A percentile compares a stretch with the other conserved stretches of the same genome.
phyloP scores from a whole-genome alignment of 2,888 invertebrate genomes.

The Liodrosophila aerea region DNA sequence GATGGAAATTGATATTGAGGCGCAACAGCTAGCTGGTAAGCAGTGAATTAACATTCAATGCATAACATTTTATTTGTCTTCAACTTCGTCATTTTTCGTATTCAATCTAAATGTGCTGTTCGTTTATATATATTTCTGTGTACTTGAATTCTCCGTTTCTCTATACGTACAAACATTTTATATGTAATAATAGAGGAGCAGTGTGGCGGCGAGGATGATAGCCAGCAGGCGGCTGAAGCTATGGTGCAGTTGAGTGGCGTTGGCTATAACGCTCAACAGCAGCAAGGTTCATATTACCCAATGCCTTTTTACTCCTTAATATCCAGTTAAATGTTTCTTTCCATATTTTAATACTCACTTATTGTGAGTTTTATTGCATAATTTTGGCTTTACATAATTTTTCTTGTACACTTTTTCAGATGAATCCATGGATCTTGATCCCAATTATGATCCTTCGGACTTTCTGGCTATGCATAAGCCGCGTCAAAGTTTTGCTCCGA shows the following conservation, averaged over 20 bases:
- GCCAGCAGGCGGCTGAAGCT: conserved; percentile 89
- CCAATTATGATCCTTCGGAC: conserved; percentile 93
- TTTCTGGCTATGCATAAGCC: conserved; percentile 86
- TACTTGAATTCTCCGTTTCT: conserved; percentile 52
- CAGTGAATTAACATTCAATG: no score
- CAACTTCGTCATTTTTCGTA: not conserved
- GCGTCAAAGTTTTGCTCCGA: conserved; percentile 43
- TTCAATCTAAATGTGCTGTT: conserved; percentile 37
- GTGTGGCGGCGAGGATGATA: conserved; percentile 85
- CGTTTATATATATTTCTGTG: conserved; percentile 35
- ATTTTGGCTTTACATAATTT: conserved; percentile 6
- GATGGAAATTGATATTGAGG: conserved; percentile 74
- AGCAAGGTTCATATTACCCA: conserved; percentile 78
- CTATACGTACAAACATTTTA: conserved; percentile 29
- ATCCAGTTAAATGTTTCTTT: not conserved
- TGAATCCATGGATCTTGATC: conserved; percentile 90
- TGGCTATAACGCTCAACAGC: conserved; percentile 85
- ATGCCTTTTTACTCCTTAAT: conserved; percentile 17
- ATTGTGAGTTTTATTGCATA: no score
- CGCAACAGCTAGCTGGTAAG: conserved; percentile 74
- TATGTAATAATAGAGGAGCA: conserved; percentile 75
- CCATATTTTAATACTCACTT: no score
- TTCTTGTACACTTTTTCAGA: conserved; percentile 81
- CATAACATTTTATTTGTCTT: not conserved
- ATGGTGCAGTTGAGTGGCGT: conserved; percentile 89